Evolutionary conservation across 2,888 invertebrate species (phyloP), one percentile per base, ranked within the genome.

Genomic region (Thecophora atra): DNA sequence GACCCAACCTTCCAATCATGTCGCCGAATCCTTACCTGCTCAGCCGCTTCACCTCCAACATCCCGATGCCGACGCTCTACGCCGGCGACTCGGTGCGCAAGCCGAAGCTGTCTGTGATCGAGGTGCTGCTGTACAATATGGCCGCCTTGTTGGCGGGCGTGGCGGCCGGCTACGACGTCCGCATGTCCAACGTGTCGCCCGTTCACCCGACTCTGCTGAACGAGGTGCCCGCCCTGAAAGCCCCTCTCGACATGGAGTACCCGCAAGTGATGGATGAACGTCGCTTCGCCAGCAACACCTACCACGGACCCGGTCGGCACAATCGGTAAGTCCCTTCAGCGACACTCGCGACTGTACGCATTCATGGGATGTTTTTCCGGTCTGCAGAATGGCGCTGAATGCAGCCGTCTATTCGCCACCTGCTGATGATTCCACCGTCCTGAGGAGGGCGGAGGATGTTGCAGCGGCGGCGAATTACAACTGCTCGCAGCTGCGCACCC

Each of bases 141-240:
- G 96, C 96, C 70, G 93, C 96, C 69, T 89, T 97, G 88, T 87
- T 98, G 81, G 97, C 97, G 3, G 93, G 96, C 30, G 94, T 98
- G 54, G 95, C 94, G 3, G 93, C 95, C 52, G 98, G 97, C 0
- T 97, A 95, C 83, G 97, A 98, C 89, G 93, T 98, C 69, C 90
- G 96, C 81, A 90, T 95, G 85, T 94, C 95, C 60, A 96, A 96
- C 83, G 91, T 94, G 68, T 93, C 94, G 78, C 93, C 94, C 0
- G 88, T 95, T 76, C 95, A 95, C 87, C 95, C 95, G 8, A 90
- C 91, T 73, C 85, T 95, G 73, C 91, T 94, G 28, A 83, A 80
- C 70, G 83, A 84, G 58, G 78, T 83, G 81, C 93, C 94, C 0
- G 90, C 91, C 73, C 52, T 86, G 44, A 84, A 83, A 75, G 81